Evolutionary conservation across 2,888 invertebrate species (phyloP).

Genomic region (Cosmia trapezina): DNA sequence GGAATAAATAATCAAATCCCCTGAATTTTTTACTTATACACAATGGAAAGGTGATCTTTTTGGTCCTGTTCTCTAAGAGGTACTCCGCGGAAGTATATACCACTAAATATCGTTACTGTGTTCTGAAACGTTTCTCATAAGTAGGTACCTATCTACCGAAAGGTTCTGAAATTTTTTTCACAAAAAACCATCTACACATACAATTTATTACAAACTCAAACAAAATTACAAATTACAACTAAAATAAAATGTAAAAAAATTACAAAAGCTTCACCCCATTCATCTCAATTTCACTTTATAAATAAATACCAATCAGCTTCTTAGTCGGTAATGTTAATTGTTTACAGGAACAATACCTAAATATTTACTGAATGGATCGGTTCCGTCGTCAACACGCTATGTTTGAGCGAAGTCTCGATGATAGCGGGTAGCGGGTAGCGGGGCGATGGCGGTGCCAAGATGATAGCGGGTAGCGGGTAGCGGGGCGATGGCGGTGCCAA

Average conservation of each 20-base stretch:
- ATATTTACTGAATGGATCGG: constrained; percentile 36
- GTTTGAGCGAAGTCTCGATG: not conserved
- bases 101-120: too few species aligned
- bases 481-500: not conserved
- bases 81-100: too few species aligned
- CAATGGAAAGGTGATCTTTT: too few species aligned
- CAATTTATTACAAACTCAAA: too few species aligned
- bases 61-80: too few species aligned
- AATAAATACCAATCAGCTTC: constrained; percentile 23
- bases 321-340: constrained; percentile 26
- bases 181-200: too few species aligned
- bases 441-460: not conserved
- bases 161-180: too few species aligned
- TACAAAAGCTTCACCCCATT: not conserved
- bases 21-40: too few species aligned
- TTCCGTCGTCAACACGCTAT: constrained; percentile 21
- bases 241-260: not conserved
- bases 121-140: too few species aligned
- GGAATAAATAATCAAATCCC: too few species aligned
- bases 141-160: too few species aligned
- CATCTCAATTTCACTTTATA: not conserved
- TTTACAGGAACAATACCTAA: constrained; percentile 33
- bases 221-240: too few species aligned
- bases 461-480: not conserved
- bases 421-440: not conserved